Evolutionary conservation across 2,888 invertebrate species (phyloP), one percentile per base, ranked within the genome.

Genomic region (Lycaena phlaeas): DNA sequence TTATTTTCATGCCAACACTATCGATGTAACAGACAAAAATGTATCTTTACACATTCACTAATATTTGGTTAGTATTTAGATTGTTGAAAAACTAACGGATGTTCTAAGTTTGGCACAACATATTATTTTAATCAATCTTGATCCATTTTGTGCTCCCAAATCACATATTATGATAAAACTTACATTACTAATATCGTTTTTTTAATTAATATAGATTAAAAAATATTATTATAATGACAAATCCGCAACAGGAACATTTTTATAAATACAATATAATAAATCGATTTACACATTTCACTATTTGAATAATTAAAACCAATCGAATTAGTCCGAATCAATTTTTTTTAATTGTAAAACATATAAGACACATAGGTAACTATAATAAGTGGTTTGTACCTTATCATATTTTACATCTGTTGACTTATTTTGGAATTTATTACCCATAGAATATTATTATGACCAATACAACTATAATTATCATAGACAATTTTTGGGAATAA

Each of bases 211-310:
- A 65, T 43, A 56, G 39, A 59, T 42, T 56, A 46, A 59, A 59
- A 59, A 59, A 57, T 54, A 54, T 50, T 49, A 56, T 44, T 40
- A n/a, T 28, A 57, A 54, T 58, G 63, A 74, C 73, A 76, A 78
- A 77, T 78, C 77, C 77, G 47, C 64, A 64, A 58, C 67, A 78
- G 74, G 76, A 76, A 78, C 76, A 63, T 66, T 59, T 56, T 46
- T 44, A 44, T 27, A 46, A 48, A 46, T 44, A 36, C 10, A 18
- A 41, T 38, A 34, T 36, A 40, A 36, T 14, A n/a, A 22, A 22
- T 22, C 31, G 18, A 31, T 31, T 31, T 17, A 17, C 17, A 28
- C 12, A 15, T 31, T 31, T 31, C 10, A 3, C 18, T 31, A 31
- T 31, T 31, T 18, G 31, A 31, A 31, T 17, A 18, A 30, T 11